These are phyloP conservation scores for Intellagama lesueurii DNA, from an alignment of 2,797 vertebrate genomes.

Conservation along the genomic window DNA sequence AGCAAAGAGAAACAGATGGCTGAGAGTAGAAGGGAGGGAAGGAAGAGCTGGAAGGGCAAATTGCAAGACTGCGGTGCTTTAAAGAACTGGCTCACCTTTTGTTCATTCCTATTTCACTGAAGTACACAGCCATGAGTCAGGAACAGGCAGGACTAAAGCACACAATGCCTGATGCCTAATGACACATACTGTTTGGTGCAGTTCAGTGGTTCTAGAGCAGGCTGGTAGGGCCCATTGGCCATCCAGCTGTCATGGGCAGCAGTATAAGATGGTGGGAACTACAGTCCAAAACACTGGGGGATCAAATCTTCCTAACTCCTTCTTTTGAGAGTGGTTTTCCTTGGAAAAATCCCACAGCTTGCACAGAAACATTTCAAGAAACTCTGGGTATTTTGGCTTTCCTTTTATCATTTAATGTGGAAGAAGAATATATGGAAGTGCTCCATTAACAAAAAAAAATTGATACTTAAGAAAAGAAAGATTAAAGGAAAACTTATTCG, in stretches of 20 bases:
- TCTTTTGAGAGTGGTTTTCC: background rate
- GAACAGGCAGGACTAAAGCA: background rate
- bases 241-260: background rate
- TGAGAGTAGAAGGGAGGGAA: slow-evolving; percentile 30
- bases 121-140: slow-evolving; percentile 7
- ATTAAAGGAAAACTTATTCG: background rate
- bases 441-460: background rate
- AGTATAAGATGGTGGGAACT: background rate
- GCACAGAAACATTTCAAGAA: background rate
- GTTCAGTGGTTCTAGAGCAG: background rate
- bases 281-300: background rate
- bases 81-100: slow-evolving; percentile 55
- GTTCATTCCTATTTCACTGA: slow-evolving; percentile 13
- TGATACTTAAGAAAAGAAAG: background rate
- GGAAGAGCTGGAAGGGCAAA: slow-evolving; percentile 51
- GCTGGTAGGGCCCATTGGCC: background rate
- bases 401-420: background rate
- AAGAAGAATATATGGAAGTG: background rate
- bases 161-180: background rate
- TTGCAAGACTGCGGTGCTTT: slow-evolving; percentile 60
- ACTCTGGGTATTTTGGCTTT: background rate
- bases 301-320: too few relatives aligned
- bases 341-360: background rate
- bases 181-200: background rate
- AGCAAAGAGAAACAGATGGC: slow-evolving; percentile 63